phyloP scores from a whole-genome alignment of 2,797 vertebrate species.

The Lindbergichthys nudifrons region DNA sequence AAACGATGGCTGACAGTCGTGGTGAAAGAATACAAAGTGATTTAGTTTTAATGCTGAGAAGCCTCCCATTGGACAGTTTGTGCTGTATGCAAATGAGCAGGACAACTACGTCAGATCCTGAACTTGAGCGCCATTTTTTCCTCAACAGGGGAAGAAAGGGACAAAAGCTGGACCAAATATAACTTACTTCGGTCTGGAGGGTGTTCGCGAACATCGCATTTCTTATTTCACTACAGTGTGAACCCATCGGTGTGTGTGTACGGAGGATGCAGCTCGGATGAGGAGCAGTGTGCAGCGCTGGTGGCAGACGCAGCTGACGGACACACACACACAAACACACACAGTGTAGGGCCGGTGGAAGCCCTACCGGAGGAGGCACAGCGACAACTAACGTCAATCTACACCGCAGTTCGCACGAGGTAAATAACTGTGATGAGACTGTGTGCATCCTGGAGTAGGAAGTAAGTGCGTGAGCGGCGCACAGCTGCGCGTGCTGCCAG shows the following conservation, averaged over 20 bases:
- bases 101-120: conserved; percentile 90
- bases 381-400: conserved; percentile 71
- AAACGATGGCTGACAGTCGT: background rate
- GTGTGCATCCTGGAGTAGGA: conserved; percentile 42
- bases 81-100: conserved; percentile 88
- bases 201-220: background rate
- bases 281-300: conserved; percentile 36
- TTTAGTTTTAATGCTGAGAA: conserved; percentile 52
- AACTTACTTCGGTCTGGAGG: conserved; percentile 40
- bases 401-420: conserved; percentile 61
- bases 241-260: background rate
- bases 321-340: conserved; percentile 48
- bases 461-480: conserved; percentile 35
- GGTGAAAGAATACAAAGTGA: conserved; percentile 58
- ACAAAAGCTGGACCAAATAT: conserved; percentile 74
- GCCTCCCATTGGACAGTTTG: conserved; percentile 86
- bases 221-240: background rate
- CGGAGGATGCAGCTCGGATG: conserved; percentile 55
- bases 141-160: conserved; percentile 80
- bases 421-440: conserved; percentile 58
- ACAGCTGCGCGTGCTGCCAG: conserved; percentile 24
- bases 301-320: conserved; percentile 60
- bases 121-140: conserved; percentile 95
- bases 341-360: conserved; percentile 73
- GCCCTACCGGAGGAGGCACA: conserved; percentile 56